Evolutionary conservation across 1,140 invertebrate species (phyloP).

Genomic region (Drosophila arawakana): DNA sequence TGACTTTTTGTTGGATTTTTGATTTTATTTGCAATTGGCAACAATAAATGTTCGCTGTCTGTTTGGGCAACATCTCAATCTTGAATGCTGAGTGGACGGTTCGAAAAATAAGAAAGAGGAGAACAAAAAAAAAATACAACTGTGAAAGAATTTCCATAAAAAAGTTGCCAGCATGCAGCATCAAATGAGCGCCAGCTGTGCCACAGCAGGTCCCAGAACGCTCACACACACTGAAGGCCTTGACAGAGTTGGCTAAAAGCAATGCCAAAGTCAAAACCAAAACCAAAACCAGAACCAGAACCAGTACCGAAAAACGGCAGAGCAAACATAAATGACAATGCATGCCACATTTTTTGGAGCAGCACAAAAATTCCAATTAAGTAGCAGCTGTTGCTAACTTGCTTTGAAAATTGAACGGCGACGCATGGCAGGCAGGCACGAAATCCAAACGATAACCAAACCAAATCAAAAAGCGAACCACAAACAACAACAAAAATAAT

Average conservation of each 20-base stretch:
- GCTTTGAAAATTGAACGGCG: slow-evolving; percentile 64
- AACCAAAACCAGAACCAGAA: slow-evolving; percentile 12
- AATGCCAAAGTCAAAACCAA: slow-evolving; percentile 27
- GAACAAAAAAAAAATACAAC: too few species aligned
- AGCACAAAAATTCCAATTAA: slow-evolving; percentile 73
- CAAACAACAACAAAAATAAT: slow-evolving; percentile 4
- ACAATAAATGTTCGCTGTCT: slow-evolving; percentile 3
- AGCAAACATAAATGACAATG: slow-evolving; percentile 65
- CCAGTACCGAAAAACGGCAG: slow-evolving; percentile 36
- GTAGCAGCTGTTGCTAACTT: slow-evolving; percentile 71
- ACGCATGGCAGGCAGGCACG: slow-evolving; percentile 31
- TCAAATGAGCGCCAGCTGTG: slow-evolving; percentile 35
- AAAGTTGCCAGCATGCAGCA: slow-evolving; percentile 37
- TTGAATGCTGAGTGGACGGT: slow-evolving; percentile 19
- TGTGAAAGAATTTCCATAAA: slow-evolving; percentile 37
- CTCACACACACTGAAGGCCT: background rate
- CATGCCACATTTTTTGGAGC: slow-evolving; percentile 63
- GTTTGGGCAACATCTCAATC: slow-evolving; percentile 35
- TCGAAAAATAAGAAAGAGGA: too few species aligned
- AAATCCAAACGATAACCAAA: slow-evolving; percentile 14
- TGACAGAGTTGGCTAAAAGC: background rate
- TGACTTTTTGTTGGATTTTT: slow-evolving; percentile 13
- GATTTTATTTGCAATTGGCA: slow-evolving; percentile 25
- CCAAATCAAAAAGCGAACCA: slow-evolving; percentile 33
- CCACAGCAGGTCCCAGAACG: slow-evolving; percentile 14